phyloP scores from a whole-genome alignment of 2,888 invertebrate species.

The Clepsis dumicolana region DNA sequence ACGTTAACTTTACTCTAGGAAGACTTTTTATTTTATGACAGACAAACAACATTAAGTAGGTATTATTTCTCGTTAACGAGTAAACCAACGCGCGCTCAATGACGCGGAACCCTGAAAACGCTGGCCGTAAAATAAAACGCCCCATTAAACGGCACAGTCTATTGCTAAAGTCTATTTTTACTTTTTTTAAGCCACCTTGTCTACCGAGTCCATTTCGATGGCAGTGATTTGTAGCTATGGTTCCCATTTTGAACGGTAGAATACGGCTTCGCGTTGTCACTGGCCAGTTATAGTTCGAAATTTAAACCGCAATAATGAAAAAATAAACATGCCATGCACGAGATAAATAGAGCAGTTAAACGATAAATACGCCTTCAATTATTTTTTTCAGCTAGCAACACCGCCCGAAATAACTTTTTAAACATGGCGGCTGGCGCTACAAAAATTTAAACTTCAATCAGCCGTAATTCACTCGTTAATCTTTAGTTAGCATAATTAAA shows the following conservation, averaged over 20 bases:
- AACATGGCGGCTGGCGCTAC: conserved; percentile 36
- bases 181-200: conserved; percentile 36
- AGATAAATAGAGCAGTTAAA: conserved; percentile 31
- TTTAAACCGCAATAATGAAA: conserved; percentile 32
- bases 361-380: conserved; percentile 30
- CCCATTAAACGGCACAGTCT: conserved; percentile 42
- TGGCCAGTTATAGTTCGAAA: conserved; percentile 23
- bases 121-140: conserved; percentile 41
- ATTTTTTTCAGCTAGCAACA: conserved; percentile 36
- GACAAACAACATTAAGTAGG: conserved; percentile 1
- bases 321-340: conserved; percentile 24
- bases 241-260: neutral
- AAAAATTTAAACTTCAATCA: conserved; percentile 38
- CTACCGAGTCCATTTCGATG: conserved; percentile 25
- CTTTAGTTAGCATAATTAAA: conserved; percentile 40
- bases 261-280: neutral
- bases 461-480: conserved; percentile 39
- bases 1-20: too few species aligned
- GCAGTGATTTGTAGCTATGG: conserved; percentile 34
- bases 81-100: conserved; percentile 7
- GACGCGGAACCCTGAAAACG: conserved; percentile 33
- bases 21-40: neutral
- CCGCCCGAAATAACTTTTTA: conserved; percentile 28
- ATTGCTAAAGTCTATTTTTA: conserved; percentile 42
- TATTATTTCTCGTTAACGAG: conserved; percentile 22